Evolutionary conservation across 2,888 invertebrate species (phyloP).

Genomic region (Drosophila anceps): DNA sequence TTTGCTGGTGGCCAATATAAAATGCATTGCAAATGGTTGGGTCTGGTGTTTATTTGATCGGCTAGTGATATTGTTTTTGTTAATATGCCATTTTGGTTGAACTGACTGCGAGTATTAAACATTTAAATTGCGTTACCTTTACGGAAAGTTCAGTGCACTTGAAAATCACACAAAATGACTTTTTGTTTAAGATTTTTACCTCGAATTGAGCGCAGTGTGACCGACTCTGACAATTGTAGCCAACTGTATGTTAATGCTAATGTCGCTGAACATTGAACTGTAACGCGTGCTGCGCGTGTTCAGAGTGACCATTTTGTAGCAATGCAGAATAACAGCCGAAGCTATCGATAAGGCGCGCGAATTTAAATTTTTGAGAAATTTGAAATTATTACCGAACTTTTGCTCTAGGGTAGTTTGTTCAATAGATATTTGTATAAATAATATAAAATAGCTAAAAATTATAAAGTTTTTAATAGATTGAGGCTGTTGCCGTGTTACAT

Average conservation of each 20-base stretch:
- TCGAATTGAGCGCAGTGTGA: constrained; percentile 48
- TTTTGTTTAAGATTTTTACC: constrained; percentile 60
- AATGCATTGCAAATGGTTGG: constrained; percentile 52
- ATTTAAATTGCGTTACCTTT: constrained; percentile 52
- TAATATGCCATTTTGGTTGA: constrained; percentile 50
- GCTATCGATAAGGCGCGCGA: constrained; percentile 17
- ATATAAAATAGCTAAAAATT: background rate
- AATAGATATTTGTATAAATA: background rate
- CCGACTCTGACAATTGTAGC: constrained; percentile 27
- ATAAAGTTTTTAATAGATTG: background rate
- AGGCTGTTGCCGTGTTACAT: background rate
- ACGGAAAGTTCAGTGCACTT: constrained; percentile 58
- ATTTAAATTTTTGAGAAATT: background rate
- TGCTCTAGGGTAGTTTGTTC: no score
- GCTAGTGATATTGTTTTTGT: constrained; percentile 49
- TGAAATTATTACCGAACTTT: no score
- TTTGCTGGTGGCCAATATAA: constrained; percentile 55
- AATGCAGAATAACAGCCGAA: background rate
- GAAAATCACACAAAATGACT: constrained; percentile 56
- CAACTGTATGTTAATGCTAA: constrained; percentile 33
- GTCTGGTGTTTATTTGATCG: constrained; percentile 30
- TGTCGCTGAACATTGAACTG: constrained; percentile 22
- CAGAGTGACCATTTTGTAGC: constrained; percentile 29
- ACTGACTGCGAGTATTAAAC: constrained; percentile 46
- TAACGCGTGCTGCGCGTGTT: constrained; percentile 2